phyloP scores from a whole-genome alignment of 2,888 invertebrate species.

The Antitype chi region DNA sequence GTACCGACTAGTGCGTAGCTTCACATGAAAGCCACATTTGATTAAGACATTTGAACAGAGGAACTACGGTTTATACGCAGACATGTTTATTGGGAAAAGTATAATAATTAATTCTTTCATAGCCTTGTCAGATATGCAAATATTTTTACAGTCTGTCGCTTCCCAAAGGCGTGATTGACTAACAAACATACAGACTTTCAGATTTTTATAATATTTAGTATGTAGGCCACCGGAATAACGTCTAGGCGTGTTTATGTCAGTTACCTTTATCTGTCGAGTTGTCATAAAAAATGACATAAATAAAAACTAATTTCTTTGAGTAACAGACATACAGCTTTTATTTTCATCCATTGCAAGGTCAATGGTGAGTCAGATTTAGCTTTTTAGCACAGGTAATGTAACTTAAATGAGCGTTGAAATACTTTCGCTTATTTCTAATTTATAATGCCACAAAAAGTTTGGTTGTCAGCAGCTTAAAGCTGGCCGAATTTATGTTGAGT shows the following conservation, averaged over 20 bases:
- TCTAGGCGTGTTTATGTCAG: constrained; percentile 57
- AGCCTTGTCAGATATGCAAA: constrained; percentile 38
- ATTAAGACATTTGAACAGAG: constrained; percentile 7
- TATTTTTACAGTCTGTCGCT: constrained; percentile 53
- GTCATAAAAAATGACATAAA: constrained; percentile 66
- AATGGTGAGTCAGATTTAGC: constrained; percentile 56
- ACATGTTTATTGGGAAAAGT: constrained; percentile 30
- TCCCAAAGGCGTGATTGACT: constrained; percentile 50
- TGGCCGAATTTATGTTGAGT: constrained; percentile 33
- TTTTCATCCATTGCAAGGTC: constrained; percentile 62
- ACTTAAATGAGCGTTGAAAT: constrained; percentile 43
- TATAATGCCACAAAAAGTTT: constrained; percentile 34
- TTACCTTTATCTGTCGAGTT: constrained; percentile 56
- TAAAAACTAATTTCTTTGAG: constrained; percentile 62
- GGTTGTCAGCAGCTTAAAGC: constrained; percentile 13
- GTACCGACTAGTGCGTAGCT: neutral
- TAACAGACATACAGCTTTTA: constrained; percentile 53
- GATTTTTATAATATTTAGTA: constrained; percentile 58
- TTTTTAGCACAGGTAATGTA: constrained; percentile 60
- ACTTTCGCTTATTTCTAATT: constrained; percentile 52
- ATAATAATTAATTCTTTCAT: constrained; percentile 24
- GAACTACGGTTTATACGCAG: constrained; percentile 27
- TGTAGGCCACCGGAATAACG: constrained; percentile 59
- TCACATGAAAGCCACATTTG: constrained; percentile 15
- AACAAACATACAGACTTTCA: constrained; percentile 45